Evolutionary conservation across 30 jellyfish, hydroid and myxozoan species (phyloP).

Genomic region (Turritopsis dohrnii): DNA sequence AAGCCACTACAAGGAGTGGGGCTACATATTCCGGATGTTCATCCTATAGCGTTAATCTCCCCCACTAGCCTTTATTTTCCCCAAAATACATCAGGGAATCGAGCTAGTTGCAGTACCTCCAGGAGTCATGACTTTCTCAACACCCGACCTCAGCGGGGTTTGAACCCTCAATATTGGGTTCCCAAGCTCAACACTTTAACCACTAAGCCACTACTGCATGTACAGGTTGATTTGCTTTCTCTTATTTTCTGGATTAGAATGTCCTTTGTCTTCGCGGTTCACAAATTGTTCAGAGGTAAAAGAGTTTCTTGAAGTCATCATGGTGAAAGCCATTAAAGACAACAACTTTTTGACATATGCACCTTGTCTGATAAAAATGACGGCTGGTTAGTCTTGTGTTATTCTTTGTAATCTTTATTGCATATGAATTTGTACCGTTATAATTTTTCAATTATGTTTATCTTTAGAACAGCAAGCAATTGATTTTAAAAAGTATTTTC

Average conservation of each 20-base stretch:
- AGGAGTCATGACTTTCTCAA: too few relatives aligned
- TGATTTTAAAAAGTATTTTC: neutral
- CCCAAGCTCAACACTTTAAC: too few relatives aligned
- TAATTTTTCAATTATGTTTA: neutral
- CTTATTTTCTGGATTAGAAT: neutral
- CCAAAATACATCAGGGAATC: too few relatives aligned
- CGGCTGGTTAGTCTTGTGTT: neutral
- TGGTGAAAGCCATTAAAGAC: neutral
- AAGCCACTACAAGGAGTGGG: too few relatives aligned
- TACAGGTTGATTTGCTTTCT: neutral
- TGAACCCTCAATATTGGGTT: too few relatives aligned
- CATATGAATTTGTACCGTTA: neutral
- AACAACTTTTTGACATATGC: neutral
- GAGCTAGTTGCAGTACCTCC: too few relatives aligned
- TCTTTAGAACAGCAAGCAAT: neutral
- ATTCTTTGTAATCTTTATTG: neutral
- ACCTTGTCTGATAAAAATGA: neutral
- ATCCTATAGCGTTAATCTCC: too few relatives aligned
- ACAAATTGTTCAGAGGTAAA: neutral
- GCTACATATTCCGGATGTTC: too few relatives aligned
- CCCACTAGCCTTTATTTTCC: too few relatives aligned
- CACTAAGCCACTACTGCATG: too few relatives aligned
- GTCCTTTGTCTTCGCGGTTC: constrained; percentile 10
- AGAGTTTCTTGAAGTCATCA: neutral
- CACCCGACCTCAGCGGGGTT: too few relatives aligned